phyloP scores from a whole-genome alignment of 2,797 vertebrate species.

The Halcyon chelicuti region DNA sequence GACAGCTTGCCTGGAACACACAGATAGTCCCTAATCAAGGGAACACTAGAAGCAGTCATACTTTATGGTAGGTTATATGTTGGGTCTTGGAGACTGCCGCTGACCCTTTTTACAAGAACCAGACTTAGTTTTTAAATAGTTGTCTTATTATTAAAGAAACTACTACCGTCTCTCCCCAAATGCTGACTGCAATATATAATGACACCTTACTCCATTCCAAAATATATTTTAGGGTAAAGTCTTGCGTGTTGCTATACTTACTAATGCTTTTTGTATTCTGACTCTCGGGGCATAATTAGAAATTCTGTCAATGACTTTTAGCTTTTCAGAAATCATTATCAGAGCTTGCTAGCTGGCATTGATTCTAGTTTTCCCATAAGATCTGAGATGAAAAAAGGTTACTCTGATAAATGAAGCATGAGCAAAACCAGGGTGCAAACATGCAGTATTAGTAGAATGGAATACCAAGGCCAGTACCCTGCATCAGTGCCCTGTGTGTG shows the following conservation, averaged over 20 bases:
- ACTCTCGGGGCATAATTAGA: background rate
- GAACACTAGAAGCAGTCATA: background rate
- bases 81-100: background rate
- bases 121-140: conserved; percentile 26
- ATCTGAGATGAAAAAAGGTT: conserved; percentile 35
- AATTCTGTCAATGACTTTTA: background rate
- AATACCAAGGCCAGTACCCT: background rate
- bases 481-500: background rate
- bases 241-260: background rate
- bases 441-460: background rate
- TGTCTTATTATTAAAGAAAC: conserved; percentile 40
- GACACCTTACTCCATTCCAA: background rate
- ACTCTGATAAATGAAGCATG: conserved; percentile 36
- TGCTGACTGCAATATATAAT: background rate
- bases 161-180: background rate
- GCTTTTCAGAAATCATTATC: conserved; percentile 43
- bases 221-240: background rate
- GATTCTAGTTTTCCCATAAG: conserved; percentile 28
- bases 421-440: conserved; percentile 19
- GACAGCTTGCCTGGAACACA: background rate
- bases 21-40: background rate
- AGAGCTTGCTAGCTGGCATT: conserved; percentile 1
- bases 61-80: background rate
- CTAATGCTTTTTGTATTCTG: background rate
- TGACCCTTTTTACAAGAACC: background rate